Evolutionary conservation across 2,113 vertebrate species (phyloP), one percentile per base, ranked within the genome.

Genomic region (Elephas maximus): DNA sequence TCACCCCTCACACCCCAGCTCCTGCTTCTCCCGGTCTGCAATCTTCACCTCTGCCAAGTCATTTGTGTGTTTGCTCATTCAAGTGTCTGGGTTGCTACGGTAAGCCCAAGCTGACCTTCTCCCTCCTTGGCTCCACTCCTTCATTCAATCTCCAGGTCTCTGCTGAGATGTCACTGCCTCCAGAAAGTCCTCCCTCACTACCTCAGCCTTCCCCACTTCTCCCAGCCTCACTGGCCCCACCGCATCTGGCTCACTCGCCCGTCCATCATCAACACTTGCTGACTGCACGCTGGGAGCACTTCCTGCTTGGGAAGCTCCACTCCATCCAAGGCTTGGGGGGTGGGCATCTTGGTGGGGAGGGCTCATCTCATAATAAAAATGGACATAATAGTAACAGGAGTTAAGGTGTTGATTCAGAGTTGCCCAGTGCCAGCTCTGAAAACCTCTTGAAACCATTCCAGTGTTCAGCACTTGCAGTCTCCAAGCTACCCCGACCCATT

Each of bases 211-310:
- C 60, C 57, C 20, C 41, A 69, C 17, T 30, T 65, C 28, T 57
- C 24, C 60, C 37, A 4, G n/a, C 10, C 20, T 37, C 81, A 26
- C 83, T 77, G 37, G 45, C 33, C 24, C 33, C 4, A n/a, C 30
- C 33, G 33, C 20, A 8, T 14, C 23, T 17, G 51, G 67, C 6
- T 81, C 2, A 0, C 37, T 37, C 37, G 37, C 37, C 37, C 37
- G 37, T 37, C 60, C 81, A 57, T 0, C 0, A 30, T 44, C 17
- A 9, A 65, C 23, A 67, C 37, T 67, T 53, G 44, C 15, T n/a
- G 45, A 21, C 2, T 44, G n/a, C 15, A 30, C 1, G 1, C 11
- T 0, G 0, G 82, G 28, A 20, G 2, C 30, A 86, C 0, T 8
- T 60, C 53, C 0, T 7, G 17, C 73, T 28, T 2, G 3, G 37